phyloP scores from a whole-genome alignment of 2,797 vertebrate species.

The Malacoraja senta region DNA sequence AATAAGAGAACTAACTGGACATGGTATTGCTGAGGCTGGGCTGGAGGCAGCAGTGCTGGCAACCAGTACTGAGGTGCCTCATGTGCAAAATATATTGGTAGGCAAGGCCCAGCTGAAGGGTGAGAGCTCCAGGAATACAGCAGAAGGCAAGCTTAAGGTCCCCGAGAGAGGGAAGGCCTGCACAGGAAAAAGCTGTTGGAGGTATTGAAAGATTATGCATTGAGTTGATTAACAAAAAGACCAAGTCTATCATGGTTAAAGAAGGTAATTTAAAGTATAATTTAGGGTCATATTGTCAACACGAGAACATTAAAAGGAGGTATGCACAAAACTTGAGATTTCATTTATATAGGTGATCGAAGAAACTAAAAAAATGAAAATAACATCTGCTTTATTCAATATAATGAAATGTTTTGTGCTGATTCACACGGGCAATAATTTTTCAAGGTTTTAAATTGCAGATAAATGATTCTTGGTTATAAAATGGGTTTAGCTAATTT shows the following conservation, averaged over 20 bases:
- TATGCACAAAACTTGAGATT: background rate
- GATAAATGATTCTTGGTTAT: background rate
- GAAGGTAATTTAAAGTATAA: background rate
- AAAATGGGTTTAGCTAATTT: background rate
- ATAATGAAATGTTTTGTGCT: background rate
- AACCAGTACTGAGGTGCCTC: constrained; percentile 20
- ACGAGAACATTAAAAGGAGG: background rate
- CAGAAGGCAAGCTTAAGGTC: constrained; percentile 31
- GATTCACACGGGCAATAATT: background rate
- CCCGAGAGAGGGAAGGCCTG: constrained; percentile 25
- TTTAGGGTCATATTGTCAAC: background rate
- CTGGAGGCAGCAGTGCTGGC: constrained; percentile 13
- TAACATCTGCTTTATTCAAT: background rate
- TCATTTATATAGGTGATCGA: background rate
- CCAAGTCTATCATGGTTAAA: background rate
- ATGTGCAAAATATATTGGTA: constrained; percentile 28
- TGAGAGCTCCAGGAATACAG: constrained; percentile 32
- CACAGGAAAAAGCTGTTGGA: constrained; percentile 17
- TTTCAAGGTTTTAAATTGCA: background rate
- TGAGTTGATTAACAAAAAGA: background rate
- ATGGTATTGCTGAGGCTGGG: constrained; percentile 12
- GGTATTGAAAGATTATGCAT: constrained; percentile 19
- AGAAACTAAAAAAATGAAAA: background rate
- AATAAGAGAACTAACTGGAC: background rate
- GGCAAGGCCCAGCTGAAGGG: constrained; percentile 26